Evolutionary conservation across 23 tunicate genomes (phyloP).

Genomic region (Clavelina lepadiformis): DNA sequence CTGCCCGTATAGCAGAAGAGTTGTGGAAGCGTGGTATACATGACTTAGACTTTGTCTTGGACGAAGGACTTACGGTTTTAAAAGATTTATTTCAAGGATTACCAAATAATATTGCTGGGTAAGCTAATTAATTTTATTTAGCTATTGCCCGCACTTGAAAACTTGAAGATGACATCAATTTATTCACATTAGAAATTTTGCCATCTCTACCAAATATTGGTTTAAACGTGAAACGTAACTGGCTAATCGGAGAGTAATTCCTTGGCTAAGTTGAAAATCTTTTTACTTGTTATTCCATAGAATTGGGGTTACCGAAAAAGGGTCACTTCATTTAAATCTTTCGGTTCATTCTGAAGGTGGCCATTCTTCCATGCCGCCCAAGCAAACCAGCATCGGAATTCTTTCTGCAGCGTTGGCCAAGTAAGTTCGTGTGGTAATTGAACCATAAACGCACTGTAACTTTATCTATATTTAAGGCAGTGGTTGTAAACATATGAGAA

Average conservation of each 20-base stretch:
- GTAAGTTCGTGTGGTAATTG: conserved; percentile 6
- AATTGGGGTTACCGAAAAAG: conserved; percentile 84
- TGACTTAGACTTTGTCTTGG: conserved; percentile 53
- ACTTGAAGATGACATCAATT: not conserved
- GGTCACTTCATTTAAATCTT: conserved; percentile 35
- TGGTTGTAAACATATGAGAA: too few relatives aligned
- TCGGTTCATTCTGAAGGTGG: conserved; percentile 60
- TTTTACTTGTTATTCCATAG: conserved; percentile 6
- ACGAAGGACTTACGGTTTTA: conserved; percentile 64
- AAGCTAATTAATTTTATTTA: conserved; percentile 5
- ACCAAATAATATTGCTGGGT: conserved; percentile 31
- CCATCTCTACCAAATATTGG: too few relatives aligned
- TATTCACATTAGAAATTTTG: too few relatives aligned
- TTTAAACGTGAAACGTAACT: too few relatives aligned
- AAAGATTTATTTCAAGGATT: conserved; percentile 48
- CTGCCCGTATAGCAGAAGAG: conserved; percentile 43
- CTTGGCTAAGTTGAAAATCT: too few relatives aligned
- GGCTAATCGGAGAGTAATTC: too few relatives aligned
- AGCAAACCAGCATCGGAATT: conserved; percentile 60
- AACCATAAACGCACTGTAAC: not conserved
- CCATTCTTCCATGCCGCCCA: conserved; percentile 71
- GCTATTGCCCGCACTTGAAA: not conserved
- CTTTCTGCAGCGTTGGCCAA: conserved; percentile 42
- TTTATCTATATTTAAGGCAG: too few relatives aligned
- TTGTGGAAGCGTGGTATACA: conserved; percentile 42